phyloP scores from a whole-genome alignment of 1,140 invertebrate species.

The Centruroides vittatus region DNA sequence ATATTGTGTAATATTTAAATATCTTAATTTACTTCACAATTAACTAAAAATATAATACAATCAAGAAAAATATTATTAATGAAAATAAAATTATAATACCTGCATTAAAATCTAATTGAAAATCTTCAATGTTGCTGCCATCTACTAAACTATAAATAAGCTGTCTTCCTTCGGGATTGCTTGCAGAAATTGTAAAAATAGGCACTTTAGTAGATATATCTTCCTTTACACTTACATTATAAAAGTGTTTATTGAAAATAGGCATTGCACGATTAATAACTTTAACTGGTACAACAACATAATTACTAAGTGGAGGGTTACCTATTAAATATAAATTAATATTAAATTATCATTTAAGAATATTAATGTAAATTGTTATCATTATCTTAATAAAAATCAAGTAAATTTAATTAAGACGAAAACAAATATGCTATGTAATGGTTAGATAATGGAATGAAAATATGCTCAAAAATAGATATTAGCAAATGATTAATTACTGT shows the following conservation, averaged over 20 bases:
- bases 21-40: no score
- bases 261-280: constrained; percentile 79
- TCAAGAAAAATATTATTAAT: no score
- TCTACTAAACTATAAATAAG: constrained; percentile 59
- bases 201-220: constrained; percentile 61
- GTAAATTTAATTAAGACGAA: no score
- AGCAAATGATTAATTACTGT: no score
- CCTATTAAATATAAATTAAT: constrained; percentile 44
- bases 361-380: neutral
- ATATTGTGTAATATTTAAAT: no score
- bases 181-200: constrained; percentile 60
- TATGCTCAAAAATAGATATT: no score
- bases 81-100: constrained; percentile 38
- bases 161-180: constrained; percentile 61
- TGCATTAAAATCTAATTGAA: constrained; percentile 71
- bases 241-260: constrained; percentile 74
- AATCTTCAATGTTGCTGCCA: constrained; percentile 63
- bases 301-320: constrained; percentile 57
- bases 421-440: no score
- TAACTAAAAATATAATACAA: no score
- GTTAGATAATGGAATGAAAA: no score
- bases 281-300: constrained; percentile 67
- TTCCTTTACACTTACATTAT: constrained; percentile 62
- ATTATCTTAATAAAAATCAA: no score
- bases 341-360: constrained; percentile 37